Percentiles rank a stretch among this genome's conserved stretches.
Evolutionary conservation across 2,888 invertebrate species (phyloP).

Genomic region (Cryptophagus acutangulus): DNA sequence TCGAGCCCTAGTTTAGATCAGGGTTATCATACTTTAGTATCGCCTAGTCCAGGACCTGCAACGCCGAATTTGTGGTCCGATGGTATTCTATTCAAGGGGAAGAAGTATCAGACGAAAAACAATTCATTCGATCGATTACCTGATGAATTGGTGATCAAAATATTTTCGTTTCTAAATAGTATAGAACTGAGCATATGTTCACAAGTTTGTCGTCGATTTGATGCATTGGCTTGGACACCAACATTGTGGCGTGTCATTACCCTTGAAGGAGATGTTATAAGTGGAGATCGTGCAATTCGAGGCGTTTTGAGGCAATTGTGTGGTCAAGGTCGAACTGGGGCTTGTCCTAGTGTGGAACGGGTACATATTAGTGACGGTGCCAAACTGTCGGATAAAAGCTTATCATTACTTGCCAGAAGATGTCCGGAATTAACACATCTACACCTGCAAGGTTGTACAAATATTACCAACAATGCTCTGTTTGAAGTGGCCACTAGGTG

Average conservation of each 20-base stretch:
- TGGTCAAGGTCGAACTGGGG: conserved; percentile 62
- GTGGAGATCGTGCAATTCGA: conserved; percentile 63
- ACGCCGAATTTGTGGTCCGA: conserved; percentile 46
- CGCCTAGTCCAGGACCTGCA: conserved; percentile 49
- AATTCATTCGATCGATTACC: conserved; percentile 59
- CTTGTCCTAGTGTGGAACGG: conserved; percentile 63
- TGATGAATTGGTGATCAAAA: conserved; percentile 64
- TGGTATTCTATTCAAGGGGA: conserved; percentile 40
- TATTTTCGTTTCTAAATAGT: conserved; percentile 67
- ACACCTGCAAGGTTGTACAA: conserved; percentile 69
- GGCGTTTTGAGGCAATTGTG: conserved; percentile 61
- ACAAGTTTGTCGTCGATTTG: conserved; percentile 70
- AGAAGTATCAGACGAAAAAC: conserved; percentile 37
- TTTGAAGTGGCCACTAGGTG: conserved; percentile 76
- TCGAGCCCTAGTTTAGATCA: conserved; percentile 70
- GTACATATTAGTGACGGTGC: conserved; percentile 65
- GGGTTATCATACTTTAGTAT: conserved; percentile 74
- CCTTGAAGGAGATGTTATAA: conserved; percentile 56
- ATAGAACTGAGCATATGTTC: conserved; percentile 70
- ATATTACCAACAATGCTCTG: conserved; percentile 70
- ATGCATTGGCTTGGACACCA: conserved; percentile 73
- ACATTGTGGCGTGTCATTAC: conserved; percentile 66
- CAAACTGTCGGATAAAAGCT: conserved; percentile 71
- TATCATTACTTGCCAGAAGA: conserved; percentile 68
- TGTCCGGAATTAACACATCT: conserved; percentile 79